A percentile compares a stretch with the other conserved stretches of the same genome.
Conservation (phyloP, 1,140 invertebrate genomes). For the Carcinoscorpius rotundicauda region DNA sequence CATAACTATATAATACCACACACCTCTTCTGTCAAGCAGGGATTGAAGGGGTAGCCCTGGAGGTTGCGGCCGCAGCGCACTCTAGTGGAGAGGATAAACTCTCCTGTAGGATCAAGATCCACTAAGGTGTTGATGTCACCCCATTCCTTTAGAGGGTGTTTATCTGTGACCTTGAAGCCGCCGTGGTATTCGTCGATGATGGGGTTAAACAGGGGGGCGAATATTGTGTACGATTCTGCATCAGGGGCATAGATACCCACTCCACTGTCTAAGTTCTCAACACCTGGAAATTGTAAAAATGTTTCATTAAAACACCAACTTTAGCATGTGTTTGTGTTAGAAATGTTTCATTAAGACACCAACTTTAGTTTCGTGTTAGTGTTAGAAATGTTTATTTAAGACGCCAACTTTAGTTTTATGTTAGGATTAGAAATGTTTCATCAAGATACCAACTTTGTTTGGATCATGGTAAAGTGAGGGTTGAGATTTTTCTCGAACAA, state of each 20-base stretch:
- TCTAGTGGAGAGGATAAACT: slow-evolving; percentile 83
- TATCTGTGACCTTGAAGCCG: slow-evolving; percentile 84
- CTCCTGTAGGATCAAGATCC: slow-evolving; percentile 75
- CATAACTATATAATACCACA: not conserved
- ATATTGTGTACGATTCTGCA: slow-evolving; percentile 80
- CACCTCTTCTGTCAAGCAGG: slow-evolving; percentile 66
- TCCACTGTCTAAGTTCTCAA: slow-evolving; percentile 65
- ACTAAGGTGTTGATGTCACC: slow-evolving; percentile 79
- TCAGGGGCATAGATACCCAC: slow-evolving; percentile 93
- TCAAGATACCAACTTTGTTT: no score
- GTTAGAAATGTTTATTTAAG: no score
- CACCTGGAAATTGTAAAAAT: slow-evolving; percentile 37
- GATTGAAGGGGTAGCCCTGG: slow-evolving; percentile 88
- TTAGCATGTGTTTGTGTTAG: no score
- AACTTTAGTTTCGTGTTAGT: no score
- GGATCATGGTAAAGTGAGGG: no score
- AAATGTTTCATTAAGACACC: no score
- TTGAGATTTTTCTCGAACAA: no score
- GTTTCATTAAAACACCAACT: no score
- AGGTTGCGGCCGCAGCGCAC: slow-evolving; percentile 73
- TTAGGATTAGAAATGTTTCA: no score
- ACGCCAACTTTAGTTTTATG: no score
- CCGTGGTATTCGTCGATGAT: slow-evolving; percentile 94
- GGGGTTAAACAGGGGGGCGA: slow-evolving; percentile 83
- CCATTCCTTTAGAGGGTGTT: slow-evolving; percentile 84